Evolutionary conservation across 2,888 invertebrate species (phyloP).

Genomic region (Bedellia somnulentella): DNA sequence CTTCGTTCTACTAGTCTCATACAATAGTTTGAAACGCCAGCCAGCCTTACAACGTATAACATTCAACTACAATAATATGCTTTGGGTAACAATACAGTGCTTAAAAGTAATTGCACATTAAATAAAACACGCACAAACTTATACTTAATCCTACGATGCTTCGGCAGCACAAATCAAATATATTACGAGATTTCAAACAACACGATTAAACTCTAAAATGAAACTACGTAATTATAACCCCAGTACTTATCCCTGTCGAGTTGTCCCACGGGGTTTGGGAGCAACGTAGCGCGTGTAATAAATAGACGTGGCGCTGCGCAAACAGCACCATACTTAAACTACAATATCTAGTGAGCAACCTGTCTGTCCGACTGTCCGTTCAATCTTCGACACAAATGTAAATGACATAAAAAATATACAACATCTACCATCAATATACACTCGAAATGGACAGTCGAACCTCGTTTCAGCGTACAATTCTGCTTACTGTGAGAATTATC

Average conservation of each 20-base stretch:
- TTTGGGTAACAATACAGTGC: constrained; percentile 50
- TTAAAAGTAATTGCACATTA: constrained; percentile 49
- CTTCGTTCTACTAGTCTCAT: too few species aligned
- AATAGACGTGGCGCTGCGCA: constrained; percentile 5
- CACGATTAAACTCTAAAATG: constrained; percentile 42
- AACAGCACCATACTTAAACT: constrained; percentile 45
- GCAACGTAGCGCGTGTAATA: too few species aligned
- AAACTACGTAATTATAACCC: constrained; percentile 38
- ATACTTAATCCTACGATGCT: constrained; percentile 38
- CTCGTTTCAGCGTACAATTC: too few species aligned
- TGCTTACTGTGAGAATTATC: constrained; percentile 27
- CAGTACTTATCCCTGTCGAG: constrained; percentile 42
- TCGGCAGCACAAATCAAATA: constrained; percentile 36
- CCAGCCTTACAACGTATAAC: too few species aligned
- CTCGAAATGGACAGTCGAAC: constrained; percentile 25
- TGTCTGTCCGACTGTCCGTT: too few species aligned
- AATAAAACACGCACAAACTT: constrained; percentile 45
- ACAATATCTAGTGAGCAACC: constrained; percentile 54
- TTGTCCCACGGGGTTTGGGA: constrained; percentile 13
- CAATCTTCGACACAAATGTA: too few species aligned
- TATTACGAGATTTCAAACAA: constrained; percentile 61
- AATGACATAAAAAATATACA: too few species aligned
- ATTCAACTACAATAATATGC: constrained; percentile 31
- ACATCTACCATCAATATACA: too few species aligned
- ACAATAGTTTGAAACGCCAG: too few species aligned